A percentile compares a stretch with the other conserved stretches of the same genome.
Evolutionary conservation across 2,797 vertebrate species (phyloP).

Genomic region (Pempheris klunzingeri): DNA sequence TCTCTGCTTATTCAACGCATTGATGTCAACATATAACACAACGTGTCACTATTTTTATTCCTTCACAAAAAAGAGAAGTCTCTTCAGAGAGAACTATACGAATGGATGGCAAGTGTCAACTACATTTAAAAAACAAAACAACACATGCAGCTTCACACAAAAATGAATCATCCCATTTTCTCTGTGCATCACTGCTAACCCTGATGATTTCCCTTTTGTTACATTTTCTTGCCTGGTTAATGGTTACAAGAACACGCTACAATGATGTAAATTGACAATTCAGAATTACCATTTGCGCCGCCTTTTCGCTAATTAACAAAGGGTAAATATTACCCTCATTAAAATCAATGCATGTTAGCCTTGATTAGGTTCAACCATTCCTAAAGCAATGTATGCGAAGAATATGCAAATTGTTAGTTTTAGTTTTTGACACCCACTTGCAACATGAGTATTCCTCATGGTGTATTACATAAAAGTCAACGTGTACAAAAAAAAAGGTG

Average conservation of each 20-base stretch:
- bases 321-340: not conserved
- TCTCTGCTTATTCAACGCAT: constrained; percentile 44
- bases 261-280: not conserved
- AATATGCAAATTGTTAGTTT: constrained; percentile 21
- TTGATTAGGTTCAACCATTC: constrained; percentile 11
- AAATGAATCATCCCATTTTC: not conserved
- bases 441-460: constrained; percentile 27
- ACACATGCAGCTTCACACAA: not conserved
- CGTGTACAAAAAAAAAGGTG: constrained; percentile 28
- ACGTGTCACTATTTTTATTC: constrained; percentile 17
- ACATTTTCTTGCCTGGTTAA: not conserved
- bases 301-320: constrained; percentile 1
- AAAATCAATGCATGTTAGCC: not conserved
- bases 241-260: not conserved
- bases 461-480: constrained; percentile 35
- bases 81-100: not conserved
- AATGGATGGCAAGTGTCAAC: not conserved
- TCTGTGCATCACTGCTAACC: not conserved
- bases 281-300: not conserved
- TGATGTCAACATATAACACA: constrained; percentile 45
- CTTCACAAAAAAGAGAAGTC: not conserved
- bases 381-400: constrained; percentile 7
- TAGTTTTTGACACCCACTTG: constrained; percentile 35
- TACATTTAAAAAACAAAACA: constrained; percentile 7
- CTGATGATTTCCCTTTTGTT: not conserved